Evolutionary conservation across 2,113 vertebrate species (phyloP).

Genomic region (Ophthalmolycus amberensis): DNA sequence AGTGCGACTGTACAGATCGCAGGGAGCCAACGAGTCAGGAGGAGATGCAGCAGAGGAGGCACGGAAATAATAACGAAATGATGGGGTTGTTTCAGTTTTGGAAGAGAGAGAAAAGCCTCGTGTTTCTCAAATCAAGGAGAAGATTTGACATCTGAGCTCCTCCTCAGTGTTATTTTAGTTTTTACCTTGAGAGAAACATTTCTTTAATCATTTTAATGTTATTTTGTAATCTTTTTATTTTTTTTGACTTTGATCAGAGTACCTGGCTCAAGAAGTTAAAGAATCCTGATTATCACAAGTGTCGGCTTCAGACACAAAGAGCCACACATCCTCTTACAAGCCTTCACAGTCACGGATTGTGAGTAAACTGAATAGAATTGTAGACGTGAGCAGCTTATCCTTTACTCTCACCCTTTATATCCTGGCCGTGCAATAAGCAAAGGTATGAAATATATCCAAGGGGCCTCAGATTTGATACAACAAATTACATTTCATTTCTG

Average conservation of each 20-base stretch:
- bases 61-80: slow-evolving; percentile 33
- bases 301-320: neutral
- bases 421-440: slow-evolving; percentile 9
- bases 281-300: neutral
- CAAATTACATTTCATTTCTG: slow-evolving; percentile 46
- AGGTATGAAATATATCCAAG: slow-evolving; percentile 20
- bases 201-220: slow-evolving; percentile 6
- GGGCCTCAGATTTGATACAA: slow-evolving; percentile 17
- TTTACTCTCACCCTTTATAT: neutral
- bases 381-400: slow-evolving; percentile 16
- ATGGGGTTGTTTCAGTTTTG: slow-evolving; percentile 48
- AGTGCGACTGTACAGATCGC: slow-evolving; percentile 37
- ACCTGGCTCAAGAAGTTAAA: slow-evolving; percentile 18
- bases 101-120: slow-evolving; percentile 18
- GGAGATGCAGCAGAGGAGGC: slow-evolving; percentile 30
- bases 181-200: neutral
- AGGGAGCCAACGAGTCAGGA: slow-evolving; percentile 28
- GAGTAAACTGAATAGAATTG: neutral
- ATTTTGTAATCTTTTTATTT: slow-evolving; percentile 7
- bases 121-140: slow-evolving; percentile 54
- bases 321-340: neutral
- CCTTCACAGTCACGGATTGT: slow-evolving; percentile 21
- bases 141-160: slow-evolving; percentile 27
- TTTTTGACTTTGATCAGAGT: slow-evolving; percentile 5
- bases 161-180: neutral